Base-by-base conservation (phyloP, 1,140 invertebrate genomes). In the Triops cancriformis region DNA sequence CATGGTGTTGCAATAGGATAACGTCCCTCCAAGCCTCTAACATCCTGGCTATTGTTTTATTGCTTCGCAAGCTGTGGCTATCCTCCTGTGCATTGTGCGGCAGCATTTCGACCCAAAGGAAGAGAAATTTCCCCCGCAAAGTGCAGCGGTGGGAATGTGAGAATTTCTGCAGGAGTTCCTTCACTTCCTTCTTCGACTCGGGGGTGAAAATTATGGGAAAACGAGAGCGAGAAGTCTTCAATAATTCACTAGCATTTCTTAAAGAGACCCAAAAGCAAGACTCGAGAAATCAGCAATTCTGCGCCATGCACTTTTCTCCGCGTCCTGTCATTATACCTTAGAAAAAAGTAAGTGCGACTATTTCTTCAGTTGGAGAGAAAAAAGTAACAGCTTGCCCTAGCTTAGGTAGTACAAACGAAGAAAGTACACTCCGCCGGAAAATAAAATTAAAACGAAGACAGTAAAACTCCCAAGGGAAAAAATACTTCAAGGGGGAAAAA, bases 231-330 rank as follows among this genome's bases (percentile, higher is more conserved):
- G 23, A 64, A 64, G 51, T 64, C 51, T 64, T 64, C 51, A 64
- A 64, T 64, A 64, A 64, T 64, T 64, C 51, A 64, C 51, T 64
- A 64, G 51, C 51, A 64, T 64, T 64, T 64, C 51, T 7, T 37
- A 64, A 64, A 64, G 14, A n/a, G 51, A 23, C 7, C 3, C 4
- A 14, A 23, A 18, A 18, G 51, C 23, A 23, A 23, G 23, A 64
- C 10, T 18, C 14, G 51, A 37, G 14, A 64, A 23, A 64, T 64
- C 51, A 64, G 51, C 51, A 0, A 64, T 23, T 64, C 51, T 23
- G 51, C 18, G 51, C n/a, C 1, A 4, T 64, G n/a, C 51, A 45
- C 43, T 45, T 45, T 45, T 45, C 43, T 45, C n/a, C n/a, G 43
- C 43, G 11, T 18, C 23, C 51, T 64, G 18, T 9, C 51, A 64